Evolutionary conservation across 2,113 vertebrate species (phyloP), one percentile per base, ranked within the genome.

Genomic region (Eulemur rufifrons): DNA sequence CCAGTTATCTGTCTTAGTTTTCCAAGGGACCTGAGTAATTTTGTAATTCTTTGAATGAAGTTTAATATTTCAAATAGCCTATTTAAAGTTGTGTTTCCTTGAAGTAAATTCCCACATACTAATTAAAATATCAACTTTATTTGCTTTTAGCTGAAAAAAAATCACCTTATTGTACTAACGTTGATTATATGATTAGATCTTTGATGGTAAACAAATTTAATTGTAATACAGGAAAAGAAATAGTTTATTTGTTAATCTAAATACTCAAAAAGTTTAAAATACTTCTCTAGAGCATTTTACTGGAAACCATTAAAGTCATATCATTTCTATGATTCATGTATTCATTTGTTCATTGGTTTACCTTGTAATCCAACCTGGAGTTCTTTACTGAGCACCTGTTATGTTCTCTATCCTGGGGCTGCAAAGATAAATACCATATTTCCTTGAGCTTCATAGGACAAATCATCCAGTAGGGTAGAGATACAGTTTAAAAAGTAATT

Each of bases 171-270:
- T 91, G 45, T 15, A 25, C 42, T 87, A 85, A 81, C 21, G 68
- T 2, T 50, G 61, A 82, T 84, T 37, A 88, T 42, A 63, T 71
- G 13, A n/a, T 93, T n/a, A 74, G 18, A 27, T 63, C 68, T 95
- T 83, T 95, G 63, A 89, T 59, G 42, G 23, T 71, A 56, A 95
- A 91, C 39, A 71, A 34, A 50, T 89, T 82, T 94, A 95, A 93
- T 32, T 80, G 8, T 86, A 92, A 59, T 85, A 34, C 50, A 7
- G 34, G 42, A 18, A 78, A 83, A 45, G 14, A 83, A 86, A 42
- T 59, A 14, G 11, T 45, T 42, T 42, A 74, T 91, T 93, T 78
- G 9, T 89, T 86, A 86, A 18, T 95, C 96, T 92, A 81, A 88
- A 88, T 85, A 85, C 29, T 94, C 63, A 93, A 54, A 81, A 47